Evolutionary conservation across 2,888 invertebrate species (phyloP).

Genomic region (Augochlorella aurata): DNA sequence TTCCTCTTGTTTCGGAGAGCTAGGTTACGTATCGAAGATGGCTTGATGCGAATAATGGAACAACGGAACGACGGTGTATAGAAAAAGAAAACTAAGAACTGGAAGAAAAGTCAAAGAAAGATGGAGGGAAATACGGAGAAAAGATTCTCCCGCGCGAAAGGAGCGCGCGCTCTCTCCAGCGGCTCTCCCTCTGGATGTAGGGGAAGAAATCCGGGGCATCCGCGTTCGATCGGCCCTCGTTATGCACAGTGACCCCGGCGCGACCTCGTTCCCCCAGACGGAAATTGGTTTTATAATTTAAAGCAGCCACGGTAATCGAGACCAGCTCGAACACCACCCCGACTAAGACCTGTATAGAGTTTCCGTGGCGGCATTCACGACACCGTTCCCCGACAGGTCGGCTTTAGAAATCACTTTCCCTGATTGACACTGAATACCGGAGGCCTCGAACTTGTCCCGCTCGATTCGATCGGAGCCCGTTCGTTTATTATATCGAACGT

Average conservation of each 20-base stretch:
- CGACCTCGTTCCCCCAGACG: slow-evolving; percentile 67
- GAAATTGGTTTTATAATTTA: slow-evolving; percentile 80
- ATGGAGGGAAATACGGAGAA: background rate
- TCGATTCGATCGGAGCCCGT: slow-evolving; percentile 69
- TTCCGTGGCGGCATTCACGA: slow-evolving; percentile 47
- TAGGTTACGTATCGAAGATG: too few relatives aligned
- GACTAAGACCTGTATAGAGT: slow-evolving; percentile 40
- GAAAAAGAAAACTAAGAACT: too few relatives aligned
- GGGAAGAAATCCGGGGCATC: slow-evolving; percentile 71
- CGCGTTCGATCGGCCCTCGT: slow-evolving; percentile 72
- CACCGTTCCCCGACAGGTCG: slow-evolving; percentile 12
- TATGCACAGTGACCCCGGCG: slow-evolving; percentile 66
- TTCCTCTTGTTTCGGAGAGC: too few relatives aligned
- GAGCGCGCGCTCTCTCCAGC: slow-evolving; percentile 54
- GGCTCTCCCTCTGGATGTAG: slow-evolving; percentile 48
- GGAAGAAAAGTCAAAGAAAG: too few relatives aligned
- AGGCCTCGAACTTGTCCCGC: slow-evolving; percentile 66
- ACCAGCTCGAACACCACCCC: slow-evolving; percentile 28
- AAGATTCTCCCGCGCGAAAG: slow-evolving; percentile 31
- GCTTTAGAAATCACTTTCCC: slow-evolving; percentile 80
- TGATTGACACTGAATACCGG: slow-evolving; percentile 80
- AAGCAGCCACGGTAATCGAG: slow-evolving; percentile 67
- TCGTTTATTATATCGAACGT: slow-evolving; percentile 70
- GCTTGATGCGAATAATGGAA: too few relatives aligned
- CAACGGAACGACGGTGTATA: too few relatives aligned